A percentile compares a stretch with the other conserved stretches of the same genome.
Conservation (phyloP, 2,888 invertebrate species). For the Prosopocoilus inquinatus region DNA sequence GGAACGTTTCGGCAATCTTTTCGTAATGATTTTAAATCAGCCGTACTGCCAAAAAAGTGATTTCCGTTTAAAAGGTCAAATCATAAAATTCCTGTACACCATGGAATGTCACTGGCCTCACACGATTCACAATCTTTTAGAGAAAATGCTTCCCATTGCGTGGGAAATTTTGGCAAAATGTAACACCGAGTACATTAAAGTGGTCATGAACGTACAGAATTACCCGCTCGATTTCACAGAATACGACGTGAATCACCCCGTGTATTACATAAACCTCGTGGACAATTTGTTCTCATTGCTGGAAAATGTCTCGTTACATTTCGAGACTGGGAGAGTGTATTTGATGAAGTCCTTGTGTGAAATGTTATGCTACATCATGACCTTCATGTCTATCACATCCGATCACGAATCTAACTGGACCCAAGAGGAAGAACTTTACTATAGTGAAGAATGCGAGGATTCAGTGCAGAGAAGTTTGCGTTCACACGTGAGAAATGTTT, state of each 20-base stretch:
- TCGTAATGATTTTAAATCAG: slow-evolving; percentile 19
- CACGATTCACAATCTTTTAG: slow-evolving; percentile 14
- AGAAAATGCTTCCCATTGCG: slow-evolving; percentile 20
- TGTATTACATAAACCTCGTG: slow-evolving; percentile 17
- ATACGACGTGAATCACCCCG: slow-evolving; percentile 16
- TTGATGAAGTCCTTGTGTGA: slow-evolving; percentile 21
- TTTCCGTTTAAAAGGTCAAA: slow-evolving; percentile 22
- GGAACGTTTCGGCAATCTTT: slow-evolving; percentile 20
- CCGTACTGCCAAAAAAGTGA: slow-evolving; percentile 25
- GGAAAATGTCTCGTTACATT: slow-evolving; percentile 13
- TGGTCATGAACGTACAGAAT: slow-evolving; percentile 18
- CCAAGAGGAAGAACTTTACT: slow-evolving; percentile 17
- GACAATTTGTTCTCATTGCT: slow-evolving; percentile 22
- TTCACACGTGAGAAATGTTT: slow-evolving; percentile 13
- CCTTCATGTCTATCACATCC: slow-evolving; percentile 25
- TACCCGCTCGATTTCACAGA: slow-evolving; percentile 21
- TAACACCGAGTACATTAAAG: slow-evolving; percentile 21
- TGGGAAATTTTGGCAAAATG: slow-evolving; percentile 26
- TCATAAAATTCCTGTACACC: slow-evolving; percentile 19
- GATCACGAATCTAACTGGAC: slow-evolving; percentile 24
- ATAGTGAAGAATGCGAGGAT: slow-evolving; percentile 17
- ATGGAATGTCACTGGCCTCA: slow-evolving; percentile 18
- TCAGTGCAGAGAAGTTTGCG: slow-evolving; percentile 13
- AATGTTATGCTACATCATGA: slow-evolving; percentile 22
- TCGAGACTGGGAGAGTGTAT: slow-evolving; percentile 12